Evolutionary conservation across 2,888 invertebrate species (phyloP).

Genomic region (Spisula solida): DNA sequence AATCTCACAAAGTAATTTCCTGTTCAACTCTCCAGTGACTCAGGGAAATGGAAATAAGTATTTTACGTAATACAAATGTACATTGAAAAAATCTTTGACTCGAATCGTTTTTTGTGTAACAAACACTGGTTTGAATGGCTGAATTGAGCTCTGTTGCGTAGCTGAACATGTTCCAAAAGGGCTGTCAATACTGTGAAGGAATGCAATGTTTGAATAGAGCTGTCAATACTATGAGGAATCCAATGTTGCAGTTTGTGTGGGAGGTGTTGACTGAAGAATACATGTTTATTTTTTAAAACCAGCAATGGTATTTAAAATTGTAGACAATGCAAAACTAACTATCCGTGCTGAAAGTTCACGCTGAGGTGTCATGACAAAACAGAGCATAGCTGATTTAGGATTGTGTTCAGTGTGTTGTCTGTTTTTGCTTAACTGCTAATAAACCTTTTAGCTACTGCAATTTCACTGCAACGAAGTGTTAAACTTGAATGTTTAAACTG

Average conservation of each 20-base stretch:
- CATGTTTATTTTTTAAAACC: background rate
- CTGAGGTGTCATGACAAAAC: no score
- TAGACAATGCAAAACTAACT: background rate
- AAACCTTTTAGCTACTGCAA: background rate
- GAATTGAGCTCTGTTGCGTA: background rate
- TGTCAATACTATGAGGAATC: background rate
- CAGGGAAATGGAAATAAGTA: background rate
- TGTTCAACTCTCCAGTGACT: background rate
- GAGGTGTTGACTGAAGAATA: background rate
- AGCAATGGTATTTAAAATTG: background rate
- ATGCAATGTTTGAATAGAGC: background rate
- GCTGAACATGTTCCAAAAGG: background rate
- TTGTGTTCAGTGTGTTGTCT: no score
- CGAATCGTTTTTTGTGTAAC: background rate
- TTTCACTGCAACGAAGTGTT: background rate
- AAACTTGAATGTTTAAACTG: background rate
- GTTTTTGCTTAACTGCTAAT: no score
- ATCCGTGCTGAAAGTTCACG: no score
- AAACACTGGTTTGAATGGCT: background rate
- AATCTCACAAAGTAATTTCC: background rate
- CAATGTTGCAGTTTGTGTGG: background rate
- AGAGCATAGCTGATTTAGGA: no score
- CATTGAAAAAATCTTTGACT: background rate
- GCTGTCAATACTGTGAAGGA: background rate
- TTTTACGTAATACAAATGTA: no score